Base-by-base conservation (phyloP, 2,888 invertebrate species). In the Drosophila affinis region DNA sequence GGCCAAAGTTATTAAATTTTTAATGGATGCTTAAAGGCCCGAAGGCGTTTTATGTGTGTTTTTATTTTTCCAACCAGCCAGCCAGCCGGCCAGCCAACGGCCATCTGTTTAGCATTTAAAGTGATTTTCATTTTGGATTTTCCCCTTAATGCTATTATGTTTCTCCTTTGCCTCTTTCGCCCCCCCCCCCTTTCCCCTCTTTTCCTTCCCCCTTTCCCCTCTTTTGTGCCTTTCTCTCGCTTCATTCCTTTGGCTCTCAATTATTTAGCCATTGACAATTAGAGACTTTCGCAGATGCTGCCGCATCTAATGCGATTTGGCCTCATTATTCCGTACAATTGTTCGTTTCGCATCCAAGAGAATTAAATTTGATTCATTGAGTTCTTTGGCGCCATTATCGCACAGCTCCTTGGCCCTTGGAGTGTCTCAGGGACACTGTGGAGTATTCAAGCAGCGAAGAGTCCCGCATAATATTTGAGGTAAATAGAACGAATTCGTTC, bases 241-340 rank as follows among this genome's bases (percentile, higher is more conserved):
- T n/a, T 24, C 46, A 32, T 52, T 64, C 76, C 59, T 56, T 53
- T 64, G 55, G 58, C 70, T 64, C 57, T 82, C 78, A 81, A 83
- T 86, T 79, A 83, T 76, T 79, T 78, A 64, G 64, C 75, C 73
- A 76, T 83, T 78, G 81, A 78, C 81, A 81, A 83, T 79, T 81
- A 80, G 74, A 65, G 59, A 67, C 67, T 71, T 64, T 72, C 44
- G 68, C 68, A 57, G 67, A 52, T 68, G 67, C 67, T 70, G 69
- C 58, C 54, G 51, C 69, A 53, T 32, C 70, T 69, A 76, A 76
- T 73, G 61, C 64, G 56, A 63, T 75, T 79, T 64, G 32, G 75
- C 68, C 61, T 56, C 62, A 62, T 70, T 64, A 63, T 45, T 64
- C 62, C 39, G 53, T 47, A 27, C 65, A 67, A 69, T 64, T 65